Base-by-base conservation (phyloP, 2,113 vertebrate species). In the Condylura cristata region DNA sequence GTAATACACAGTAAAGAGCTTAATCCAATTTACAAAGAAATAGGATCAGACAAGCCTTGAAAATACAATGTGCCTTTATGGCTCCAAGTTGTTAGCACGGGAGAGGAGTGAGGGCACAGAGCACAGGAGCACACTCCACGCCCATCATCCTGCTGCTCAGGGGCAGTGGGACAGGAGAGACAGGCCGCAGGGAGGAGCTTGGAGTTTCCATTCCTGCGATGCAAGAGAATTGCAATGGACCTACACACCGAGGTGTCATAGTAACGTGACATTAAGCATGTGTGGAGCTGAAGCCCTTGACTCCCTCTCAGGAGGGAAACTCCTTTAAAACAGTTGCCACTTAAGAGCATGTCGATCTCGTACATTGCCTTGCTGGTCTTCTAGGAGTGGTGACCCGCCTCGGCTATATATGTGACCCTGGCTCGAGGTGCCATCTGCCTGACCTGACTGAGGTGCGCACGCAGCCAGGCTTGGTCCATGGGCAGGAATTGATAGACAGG, bases 11-110 rank as follows among this genome's bases (percentile, higher is more conserved):
- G 89, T 94, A 97, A 97, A 95, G 86, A 88, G 76, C 75, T 96
- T 98, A 97, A 98, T 97, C 94, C 94, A 95, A 98, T 98, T 97
- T 97, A 71, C 96, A 97, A 97, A 98, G 93, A 98, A 98, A 98
- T 96, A 91, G 92, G 94, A 98, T 98, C 98, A 97, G 63, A 74
- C 53, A 97, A 97, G 87, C 81, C n/a, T 16, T 97, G 95, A 94
- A 97, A 98, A 97, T 68, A 80, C 94, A 91, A 91, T 97, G 90
- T 84, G 96, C 95, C 91, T 98, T 90, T 97, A 96, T 93, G 96
- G 74, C 28, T 74, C 24, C 82, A 28, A 87, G 66, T 90, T 41
- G 34, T 65, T 37, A 22, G 56, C 39, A n/a, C 1, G 30, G 80
- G 89, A 56, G 89, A 90, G 87, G 65, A 94, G 32, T 16, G 48